Evolutionary conservation across 2,888 invertebrate species (phyloP).

Genomic region (Philhelius pedissequus): DNA sequence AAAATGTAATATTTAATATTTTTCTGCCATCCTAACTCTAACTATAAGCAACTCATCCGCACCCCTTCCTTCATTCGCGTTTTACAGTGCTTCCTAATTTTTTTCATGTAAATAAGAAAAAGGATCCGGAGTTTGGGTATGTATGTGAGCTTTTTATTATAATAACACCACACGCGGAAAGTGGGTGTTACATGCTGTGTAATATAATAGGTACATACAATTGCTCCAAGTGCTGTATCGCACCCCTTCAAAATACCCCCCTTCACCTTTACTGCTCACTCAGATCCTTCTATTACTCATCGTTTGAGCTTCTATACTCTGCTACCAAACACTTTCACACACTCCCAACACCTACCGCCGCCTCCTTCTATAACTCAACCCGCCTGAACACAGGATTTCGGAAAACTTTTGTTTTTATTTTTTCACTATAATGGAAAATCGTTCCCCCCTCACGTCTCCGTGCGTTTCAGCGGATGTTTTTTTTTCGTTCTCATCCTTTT

Average conservation of each 20-base stretch:
- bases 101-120: constrained; percentile 57
- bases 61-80: neutral
- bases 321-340: neutral
- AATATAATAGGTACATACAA: neutral
- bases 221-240: constrained; percentile 42
- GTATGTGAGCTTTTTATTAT: constrained; percentile 58
- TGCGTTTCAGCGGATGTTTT: constrained; percentile 26
- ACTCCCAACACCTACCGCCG: neutral
- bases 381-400: constrained; percentile 31
- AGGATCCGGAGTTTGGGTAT: neutral
- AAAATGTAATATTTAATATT: neutral
- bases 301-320: constrained; percentile 16
- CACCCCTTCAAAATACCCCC: neutral
- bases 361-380: constrained; percentile 7
- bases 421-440: constrained; percentile 66
- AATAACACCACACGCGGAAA: constrained; percentile 48
- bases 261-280: neutral
- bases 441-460: constrained; percentile 5
- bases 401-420: constrained; percentile 68
- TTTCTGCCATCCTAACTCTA: neutral
- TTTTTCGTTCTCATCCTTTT: constrained; percentile 16
- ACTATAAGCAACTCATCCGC: neutral
- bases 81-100: constrained; percentile 65
- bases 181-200: constrained; percentile 30
- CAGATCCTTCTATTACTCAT: constrained; percentile 48